Percentiles rank a stretch among this genome's conserved stretches.
These are phyloP conservation scores for Deroplatys truncata DNA, from an alignment of 2,888 invertebrate genomes.

Conservation along the genomic window DNA sequence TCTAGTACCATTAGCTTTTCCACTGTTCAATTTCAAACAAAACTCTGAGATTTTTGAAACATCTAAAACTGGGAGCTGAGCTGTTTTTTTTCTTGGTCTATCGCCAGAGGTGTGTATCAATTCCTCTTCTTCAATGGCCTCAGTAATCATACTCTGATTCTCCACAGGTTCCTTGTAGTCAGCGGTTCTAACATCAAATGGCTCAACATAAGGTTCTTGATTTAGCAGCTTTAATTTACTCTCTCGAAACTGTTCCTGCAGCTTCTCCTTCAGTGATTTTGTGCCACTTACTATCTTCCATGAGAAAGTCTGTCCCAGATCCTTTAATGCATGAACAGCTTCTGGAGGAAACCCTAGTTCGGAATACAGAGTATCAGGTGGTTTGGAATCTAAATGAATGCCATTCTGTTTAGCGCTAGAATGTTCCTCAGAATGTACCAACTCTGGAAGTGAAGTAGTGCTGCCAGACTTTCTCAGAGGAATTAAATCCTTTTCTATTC, in stretches of 20 bases:
- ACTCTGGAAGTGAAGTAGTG: conserved; percentile 21
- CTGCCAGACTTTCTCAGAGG: conserved; percentile 1
- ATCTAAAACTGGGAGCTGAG: conserved; percentile 1
- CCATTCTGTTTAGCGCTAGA: not conserved
- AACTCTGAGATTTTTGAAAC: not conserved
- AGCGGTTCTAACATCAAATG: conserved; percentile 27
- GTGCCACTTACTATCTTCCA: conserved; percentile 53
- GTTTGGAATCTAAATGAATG: not conserved
- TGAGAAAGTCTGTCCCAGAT: conserved; percentile 49
- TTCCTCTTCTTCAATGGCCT: not conserved
- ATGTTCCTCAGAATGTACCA: not conserved
- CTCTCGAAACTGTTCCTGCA: conserved; percentile 48
- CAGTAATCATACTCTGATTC: not conserved
- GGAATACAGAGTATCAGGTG: not conserved
- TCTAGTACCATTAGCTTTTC: not conserved
- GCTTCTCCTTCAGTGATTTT: conserved; percentile 53
- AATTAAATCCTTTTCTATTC: not conserved
- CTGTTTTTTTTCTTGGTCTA: not conserved
- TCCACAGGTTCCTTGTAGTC: not conserved
- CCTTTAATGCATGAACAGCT: conserved; percentile 51
- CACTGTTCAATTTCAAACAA: not conserved
- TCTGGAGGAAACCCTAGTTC: conserved; percentile 41
- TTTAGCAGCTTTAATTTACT: conserved; percentile 38
- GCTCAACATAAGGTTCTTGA: conserved; percentile 22
- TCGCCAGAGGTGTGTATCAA: not conserved